Percentiles rank a stretch among this genome's conserved stretches.
These are phyloP conservation scores for Cyanoderma ruficeps DNA, from an alignment of 2,113 vertebrate genomes.

Conservation along the genomic window DNA sequence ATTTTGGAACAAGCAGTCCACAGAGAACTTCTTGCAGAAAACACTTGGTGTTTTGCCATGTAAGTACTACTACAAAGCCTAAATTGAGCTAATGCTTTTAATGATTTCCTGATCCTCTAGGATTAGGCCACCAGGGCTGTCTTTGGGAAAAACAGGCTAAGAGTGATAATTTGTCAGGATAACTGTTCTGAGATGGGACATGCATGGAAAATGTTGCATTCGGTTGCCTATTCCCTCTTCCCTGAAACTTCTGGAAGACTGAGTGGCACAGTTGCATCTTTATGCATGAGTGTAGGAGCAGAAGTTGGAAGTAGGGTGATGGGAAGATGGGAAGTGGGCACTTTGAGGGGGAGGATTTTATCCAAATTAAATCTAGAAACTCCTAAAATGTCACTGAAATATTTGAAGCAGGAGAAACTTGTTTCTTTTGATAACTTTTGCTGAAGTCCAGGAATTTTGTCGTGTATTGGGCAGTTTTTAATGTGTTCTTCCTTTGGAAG, in stretches of 20 bases:
- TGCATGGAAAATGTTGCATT: neutral
- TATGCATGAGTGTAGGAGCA: neutral
- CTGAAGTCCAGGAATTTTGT: neutral
- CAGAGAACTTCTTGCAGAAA: neutral
- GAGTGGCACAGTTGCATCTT: neutral
- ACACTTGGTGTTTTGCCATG: rapidly evolving
- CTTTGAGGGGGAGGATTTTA: neutral
- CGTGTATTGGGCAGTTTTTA: neutral
- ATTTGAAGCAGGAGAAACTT: neutral
- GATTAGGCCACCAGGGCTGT: neutral
- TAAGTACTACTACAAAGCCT: neutral
- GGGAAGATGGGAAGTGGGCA: neutral
- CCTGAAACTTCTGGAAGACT: neutral
- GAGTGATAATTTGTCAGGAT: neutral
- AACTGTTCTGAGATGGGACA: neutral
- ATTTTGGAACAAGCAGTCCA: neutral
- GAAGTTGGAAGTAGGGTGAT: neutral
- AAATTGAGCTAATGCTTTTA: neutral
- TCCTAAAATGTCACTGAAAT: neutral
- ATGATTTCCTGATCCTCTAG: neutral
- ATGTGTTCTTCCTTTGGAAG: neutral
- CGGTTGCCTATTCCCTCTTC: neutral
- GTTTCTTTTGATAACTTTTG: neutral
- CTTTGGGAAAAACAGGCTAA: neutral
- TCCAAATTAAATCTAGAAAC: neutral